Evolutionary conservation across 2,797 vertebrate species (phyloP), one percentile per base, ranked within the genome.

Genomic region (Nyctalus aviator): DNA sequence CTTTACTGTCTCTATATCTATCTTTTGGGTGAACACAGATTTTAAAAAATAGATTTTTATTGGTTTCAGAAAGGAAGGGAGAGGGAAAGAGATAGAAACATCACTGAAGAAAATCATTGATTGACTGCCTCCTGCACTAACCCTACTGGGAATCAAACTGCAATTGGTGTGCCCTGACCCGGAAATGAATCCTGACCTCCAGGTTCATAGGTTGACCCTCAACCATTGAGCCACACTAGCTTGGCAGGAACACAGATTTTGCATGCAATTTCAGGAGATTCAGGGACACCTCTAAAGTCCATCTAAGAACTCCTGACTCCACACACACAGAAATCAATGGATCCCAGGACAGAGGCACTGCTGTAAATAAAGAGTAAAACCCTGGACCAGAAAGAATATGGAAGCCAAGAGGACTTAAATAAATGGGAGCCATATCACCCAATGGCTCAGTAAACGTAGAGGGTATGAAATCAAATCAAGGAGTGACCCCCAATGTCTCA

Each of bases 351-450:
- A 89, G 59, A 93, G 25, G 5, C 35, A 93, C 46, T 71, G 37
- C 30, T 91, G 32, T 82, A 76, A 21, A 85, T 18, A 83, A 53
- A 81, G 10, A 82, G 48, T n/a, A 23, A 96, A 77, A 87, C 81
- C 50, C 41, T 84, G 14, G 27, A 62, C 88, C 55, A 50, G 32
- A 88, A 93, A 32, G 11, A 20, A 85, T 17, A 89, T 2, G 37
- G 17, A 72, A 86, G 10, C 21, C 64, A n/a, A 86, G 11, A 85
- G 5, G 0, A 76, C 50, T 69, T 92, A 77, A 76, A 55, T 35
- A 91, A 84, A 53, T 1, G 62, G 71, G 20, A 82, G 69, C 15
- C 32, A 72, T 48, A 8, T 76, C 35, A 55, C 25, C 41, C 68
- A 66, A 25, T 7, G n/a, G 59, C 13, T 86, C 85, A 88, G 6